Base-by-base conservation (phyloP, 2,797 vertebrate genomes). In the Gymnothorax javanicus region DNA sequence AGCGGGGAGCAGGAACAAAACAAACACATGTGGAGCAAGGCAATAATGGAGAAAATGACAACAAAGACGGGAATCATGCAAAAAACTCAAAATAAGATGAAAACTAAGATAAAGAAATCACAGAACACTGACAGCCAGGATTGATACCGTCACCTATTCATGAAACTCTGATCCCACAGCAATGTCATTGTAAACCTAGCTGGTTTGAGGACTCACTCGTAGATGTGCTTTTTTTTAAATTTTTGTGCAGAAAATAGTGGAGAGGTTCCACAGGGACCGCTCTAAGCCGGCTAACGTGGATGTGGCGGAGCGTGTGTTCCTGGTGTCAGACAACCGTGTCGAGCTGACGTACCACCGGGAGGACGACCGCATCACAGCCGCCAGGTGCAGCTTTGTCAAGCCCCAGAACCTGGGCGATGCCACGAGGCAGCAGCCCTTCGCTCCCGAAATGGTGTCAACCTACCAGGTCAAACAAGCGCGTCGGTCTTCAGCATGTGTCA, bases 291-390 rank as follows among this genome's bases (percentile, higher is more conserved):
- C 96, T 0, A 92, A 95, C 0, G 94, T 96, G 87, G 96, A 97
- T 0, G 88, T 97, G 85, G 95, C 95, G 0, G 95, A 97, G 88
- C 90, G 94, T 0, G n/a, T 91, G 84, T 97, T 97, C 84, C 89
- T 94, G 83, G 90, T 96, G 3, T 0, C 43, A 0, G 95, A 97
- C 7, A 93, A 95, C 62, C 88, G 23, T 12, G 95, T 97, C 87
- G 90, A 94, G 59, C 90, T 97, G 90, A 96, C 92, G 0, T 97
- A 96, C 43, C 96, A 97, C 88, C 94, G 93, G 1, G 94, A 96
- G 0, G 88, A 96, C 0, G 92, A 95, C 81, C 90, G 92, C 83
- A 96, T 95, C 89, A 95, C 95, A 0, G 90, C 95, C 20, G 93
- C 95, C n/a, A 95, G 91, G 92, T 91, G 94, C 85, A 95, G 95